Evolutionary conservation across 2,113 vertebrate species (phyloP), one percentile per base, ranked within the genome.

Genomic region (Gambusia affinis): DNA sequence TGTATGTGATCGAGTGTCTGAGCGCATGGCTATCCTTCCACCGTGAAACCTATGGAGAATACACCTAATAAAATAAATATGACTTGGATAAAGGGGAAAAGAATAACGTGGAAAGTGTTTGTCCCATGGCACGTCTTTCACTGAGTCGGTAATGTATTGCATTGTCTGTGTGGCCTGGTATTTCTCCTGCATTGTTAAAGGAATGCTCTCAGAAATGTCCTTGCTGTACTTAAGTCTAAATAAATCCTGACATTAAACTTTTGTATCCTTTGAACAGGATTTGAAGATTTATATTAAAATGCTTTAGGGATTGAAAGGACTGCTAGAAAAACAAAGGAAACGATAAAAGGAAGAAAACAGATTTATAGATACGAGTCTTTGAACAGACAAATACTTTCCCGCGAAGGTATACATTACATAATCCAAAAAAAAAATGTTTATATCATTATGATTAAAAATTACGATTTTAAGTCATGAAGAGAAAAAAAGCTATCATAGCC

Each of bases 51-150:
- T 88, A 84, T 82, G 69, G 92, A 94, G 89, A 92, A 89, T 91
- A 88, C 84, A 82, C 60, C 82, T 91, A 85, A 90, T 94, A 79
- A 94, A 95, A 94, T 90, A 94, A 94, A 94, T 92, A 93, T 93
- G 92, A 94, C 87, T 86, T 76, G 87, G 87, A 88, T 82, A 64
- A 87, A 87, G 73, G 35, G 35, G 2, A 11, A 37, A 37, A 37
- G 11, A 37, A 37, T 89, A 89, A 85, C 85, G 84, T 72, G 57
- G 84, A 87, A 88, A 89, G 81, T 87, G 90, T 91, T 91, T 87
- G 85, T 92, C 88, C 90, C 89, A 24, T 71, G 91, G 86, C 86
- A 83, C 85, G 29, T 90, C 65, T 86, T 80, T 87, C 78, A 72
- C 82, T 69, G 76, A 86, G 79, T 87, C 87, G 79, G 85, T 89